Evolutionary conservation across 2,888 invertebrate genomes (phyloP), one percentile per base, ranked within the genome.

Genomic region (Formica aserva): DNA sequence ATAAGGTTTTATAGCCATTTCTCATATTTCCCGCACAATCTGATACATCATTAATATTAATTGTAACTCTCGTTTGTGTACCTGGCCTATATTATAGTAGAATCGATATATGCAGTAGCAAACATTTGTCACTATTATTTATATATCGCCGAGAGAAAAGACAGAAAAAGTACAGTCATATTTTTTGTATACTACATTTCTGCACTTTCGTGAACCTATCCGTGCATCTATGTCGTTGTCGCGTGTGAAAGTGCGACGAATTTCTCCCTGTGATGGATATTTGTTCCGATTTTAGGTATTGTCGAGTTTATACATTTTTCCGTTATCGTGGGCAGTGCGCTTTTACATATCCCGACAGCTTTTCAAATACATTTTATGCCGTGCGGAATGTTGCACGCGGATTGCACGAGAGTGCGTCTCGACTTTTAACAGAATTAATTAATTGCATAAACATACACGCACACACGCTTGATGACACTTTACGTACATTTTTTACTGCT

Each of bases 261-360:
- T 80, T 71, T 52, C 8, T 6, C 48, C 32, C 60, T 32, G 26
- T 77, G 77, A 80, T 80, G 60, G 45, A 71, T 80, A 80, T 80
- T 80, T 71, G 60, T 80, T 80, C 45, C 45, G 78, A 80, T 80
- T 80, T 80, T 80, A 80, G 78, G 71, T 80, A 80, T 80, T 60
- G 45, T 18, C 41, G 45, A 3, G 60, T 26, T 18, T 22, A 78
- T 71, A 78, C 60, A 35, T 78, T 80, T 80, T 80, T 45, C 45
- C 71, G 32, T 60, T 71, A 60, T 15, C 60, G 8, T n/a, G 78
- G 60, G 48, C 60, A 71, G 60, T 18, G 60, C 13, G 78, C 45
- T 80, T 80, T 80, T 80, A 80, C 72, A 71, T 80, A 35, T 65
- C 45, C 45, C 60, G 72, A 80, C 78, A 80, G 78, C 78, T 80